Percentiles rank a stretch among this genome's conserved stretches.
phyloP scores from a whole-genome alignment of 2,113 vertebrate species.

The Maylandia zebra region DNA sequence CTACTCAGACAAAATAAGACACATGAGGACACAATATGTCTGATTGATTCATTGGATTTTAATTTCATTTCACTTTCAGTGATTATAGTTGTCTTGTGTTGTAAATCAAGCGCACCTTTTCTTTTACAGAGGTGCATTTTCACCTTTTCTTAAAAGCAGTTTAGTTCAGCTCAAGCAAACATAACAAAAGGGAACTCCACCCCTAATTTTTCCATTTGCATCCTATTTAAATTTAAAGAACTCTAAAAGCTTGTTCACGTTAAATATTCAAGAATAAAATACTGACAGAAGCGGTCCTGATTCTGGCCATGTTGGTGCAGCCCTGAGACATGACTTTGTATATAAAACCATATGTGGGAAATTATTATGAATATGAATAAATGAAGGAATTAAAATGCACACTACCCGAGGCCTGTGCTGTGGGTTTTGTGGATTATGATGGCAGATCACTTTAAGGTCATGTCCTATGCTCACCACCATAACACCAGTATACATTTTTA shows the following conservation, averaged over 20 bases:
- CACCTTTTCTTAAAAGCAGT: not conserved
- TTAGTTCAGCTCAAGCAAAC: not conserved
- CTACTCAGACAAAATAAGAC: not conserved
- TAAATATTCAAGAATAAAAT: not conserved
- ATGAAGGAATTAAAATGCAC: not conserved
- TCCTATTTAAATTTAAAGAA: not conserved
- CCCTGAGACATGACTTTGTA: not conserved
- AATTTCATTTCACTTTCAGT: not conserved
- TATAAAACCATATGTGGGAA: not conserved
- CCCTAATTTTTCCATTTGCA: not conserved
- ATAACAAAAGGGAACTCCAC: not conserved
- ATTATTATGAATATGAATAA: not conserved
- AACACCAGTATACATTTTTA: not conserved
- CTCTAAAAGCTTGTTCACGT: not conserved
- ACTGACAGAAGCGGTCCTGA: not conserved
- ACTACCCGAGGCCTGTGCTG: not conserved
- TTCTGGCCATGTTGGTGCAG: not conserved
- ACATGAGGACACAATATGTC: not conserved
- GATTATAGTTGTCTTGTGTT: not conserved
- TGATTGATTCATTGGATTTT: not conserved
- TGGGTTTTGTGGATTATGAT: not conserved
- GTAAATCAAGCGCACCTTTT: not conserved
- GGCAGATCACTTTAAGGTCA: not conserved
- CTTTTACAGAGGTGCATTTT: not conserved
- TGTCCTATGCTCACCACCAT: not conserved